Conservation (phyloP, 2,888 invertebrate genomes). For the Macaria liturata region DNA sequence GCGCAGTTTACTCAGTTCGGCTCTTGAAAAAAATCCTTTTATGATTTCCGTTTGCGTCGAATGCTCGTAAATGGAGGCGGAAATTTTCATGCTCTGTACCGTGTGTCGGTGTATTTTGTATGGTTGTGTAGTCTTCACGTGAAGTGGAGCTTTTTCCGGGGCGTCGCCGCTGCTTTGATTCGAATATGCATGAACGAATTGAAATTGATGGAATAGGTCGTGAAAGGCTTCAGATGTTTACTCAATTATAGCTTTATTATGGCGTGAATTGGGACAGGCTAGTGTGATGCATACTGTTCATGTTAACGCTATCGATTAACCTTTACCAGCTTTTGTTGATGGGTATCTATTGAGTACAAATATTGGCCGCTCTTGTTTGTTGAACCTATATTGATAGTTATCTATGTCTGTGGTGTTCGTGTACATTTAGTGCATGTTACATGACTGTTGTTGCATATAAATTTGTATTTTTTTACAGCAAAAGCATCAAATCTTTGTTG, state of each 20-base stretch:
- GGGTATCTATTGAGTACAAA: no score
- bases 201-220: slow-evolving; percentile 37
- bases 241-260: slow-evolving; percentile 31
- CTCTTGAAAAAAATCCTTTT: slow-evolving; percentile 26
- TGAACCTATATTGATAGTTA: no score
- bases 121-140: slow-evolving; percentile 27
- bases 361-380: no score
- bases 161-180: slow-evolving; percentile 36
- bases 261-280: slow-evolving; percentile 12
- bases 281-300: no score
- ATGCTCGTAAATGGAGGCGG: slow-evolving; percentile 19
- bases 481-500: no score
- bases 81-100: slow-evolving; percentile 17
- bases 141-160: slow-evolving; percentile 36
- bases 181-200: slow-evolving; percentile 39
- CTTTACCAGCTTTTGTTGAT: no score
- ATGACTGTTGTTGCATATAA: no score
- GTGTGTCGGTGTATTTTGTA: slow-evolving; percentile 18
- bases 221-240: slow-evolving; percentile 33
- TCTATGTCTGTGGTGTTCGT: no score
- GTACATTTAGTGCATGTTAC: no score
- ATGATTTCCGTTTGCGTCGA: slow-evolving; percentile 20
- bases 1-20: slow-evolving; percentile 24
- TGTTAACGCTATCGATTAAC: no score
- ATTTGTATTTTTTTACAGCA: no score